Evolutionary conservation across 1,140 invertebrate species (phyloP), one percentile per base, ranked within the genome.

Genomic region (Periplaneta americana): DNA sequence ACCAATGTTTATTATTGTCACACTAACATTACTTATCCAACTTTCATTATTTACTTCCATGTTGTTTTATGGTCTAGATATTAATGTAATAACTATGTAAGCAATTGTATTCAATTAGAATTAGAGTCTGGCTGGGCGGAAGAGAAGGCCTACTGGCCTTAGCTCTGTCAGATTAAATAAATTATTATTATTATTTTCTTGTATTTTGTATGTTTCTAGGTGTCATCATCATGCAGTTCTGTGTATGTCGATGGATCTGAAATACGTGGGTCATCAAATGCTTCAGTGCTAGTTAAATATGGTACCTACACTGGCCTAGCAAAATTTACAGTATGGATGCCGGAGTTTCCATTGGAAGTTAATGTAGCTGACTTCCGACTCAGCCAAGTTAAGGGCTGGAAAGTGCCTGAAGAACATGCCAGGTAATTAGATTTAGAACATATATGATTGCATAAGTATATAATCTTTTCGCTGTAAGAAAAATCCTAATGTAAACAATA

Each of bases 201-300:
- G 39, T 57, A 57, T 22, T 75, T 13, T 31, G 74, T 75, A 11
- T 78, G 10, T 22, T 34, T 85, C 10, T 85, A 98, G 97, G 97
- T 99, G 3, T 98, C 97, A 13, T 96, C 96, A 1, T 98, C 97
- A 9, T 99, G 98, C 89, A 98, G 97, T 83, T 97, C 96, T 8
- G 96, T 99, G 5, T 99, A 98, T 88, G 94, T 99, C 11, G 98
- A 99, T 88, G 98, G 98, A 0, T 97, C 97, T 22, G 98, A 99
- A 89, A 96, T 97, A 48, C 91, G 97, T 0, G 98, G 98, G 9
- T 98, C 97, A 0, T 96, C 96, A 18, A 99, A 99, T 87, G 97
- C 97, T 1, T 97, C 96, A 1, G 94, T 99, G 22, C 92, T 98
- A 15, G 96, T 98, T 11, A 97, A 97, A 88, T 99, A 98, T 86